These are phyloP conservation scores for Tenthredo notha DNA, from an alignment of 2,888 invertebrate genomes.

Conservation along the genomic window DNA sequence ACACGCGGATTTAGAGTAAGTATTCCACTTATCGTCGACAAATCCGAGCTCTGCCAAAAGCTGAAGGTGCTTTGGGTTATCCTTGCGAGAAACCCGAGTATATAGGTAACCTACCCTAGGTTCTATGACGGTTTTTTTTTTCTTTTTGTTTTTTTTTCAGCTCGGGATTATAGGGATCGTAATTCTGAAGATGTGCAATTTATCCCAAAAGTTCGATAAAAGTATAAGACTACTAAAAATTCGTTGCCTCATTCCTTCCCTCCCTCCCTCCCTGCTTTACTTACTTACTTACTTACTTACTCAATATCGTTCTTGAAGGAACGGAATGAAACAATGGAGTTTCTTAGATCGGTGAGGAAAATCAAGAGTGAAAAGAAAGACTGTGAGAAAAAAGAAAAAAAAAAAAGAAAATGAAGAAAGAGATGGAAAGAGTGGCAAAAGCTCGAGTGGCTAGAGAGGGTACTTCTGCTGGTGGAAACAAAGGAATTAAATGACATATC, in stretches of 20 bases:
- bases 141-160: background rate
- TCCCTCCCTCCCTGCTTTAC: background rate
- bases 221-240: constrained; percentile 12
- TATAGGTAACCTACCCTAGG: background rate
- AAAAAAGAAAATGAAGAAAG: background rate
- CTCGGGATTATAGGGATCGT: background rate
- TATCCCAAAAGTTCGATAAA: constrained; percentile 22
- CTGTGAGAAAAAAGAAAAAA: background rate
- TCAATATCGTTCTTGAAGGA: background rate
- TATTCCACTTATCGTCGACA: constrained; percentile 30
- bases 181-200: constrained; percentile 15
- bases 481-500: constrained; percentile 44
- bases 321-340: background rate
- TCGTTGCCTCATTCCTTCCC: background rate
- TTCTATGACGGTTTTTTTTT: background rate
- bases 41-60: constrained; percentile 24
- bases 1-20: background rate
- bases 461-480: constrained; percentile 1
- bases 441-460: constrained; percentile 29
- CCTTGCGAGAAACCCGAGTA: background rate
- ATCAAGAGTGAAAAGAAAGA: background rate
- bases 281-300: background rate
- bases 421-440: constrained; percentile 1
- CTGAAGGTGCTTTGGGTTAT: background rate
- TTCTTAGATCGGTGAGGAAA: background rate